A percentile compares a stretch with the other conserved stretches of the same genome.
These are phyloP conservation scores for Heliornis fulica DNA, from an alignment of 2,113 vertebrate species.

Conservation along the genomic window DNA sequence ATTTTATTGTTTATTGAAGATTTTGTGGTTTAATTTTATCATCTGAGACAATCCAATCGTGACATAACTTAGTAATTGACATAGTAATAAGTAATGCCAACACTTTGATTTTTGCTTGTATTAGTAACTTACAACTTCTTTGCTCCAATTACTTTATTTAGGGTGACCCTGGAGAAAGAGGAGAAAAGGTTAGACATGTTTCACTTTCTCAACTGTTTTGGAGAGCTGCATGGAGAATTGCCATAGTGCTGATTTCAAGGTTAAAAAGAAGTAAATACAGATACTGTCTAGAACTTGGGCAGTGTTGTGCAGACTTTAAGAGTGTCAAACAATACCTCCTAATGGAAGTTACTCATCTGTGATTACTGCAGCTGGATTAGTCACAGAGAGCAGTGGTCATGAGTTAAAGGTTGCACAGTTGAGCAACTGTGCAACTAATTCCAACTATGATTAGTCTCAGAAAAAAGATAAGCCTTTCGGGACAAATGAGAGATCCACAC, in stretches of 20 bases:
- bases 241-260: neutral
- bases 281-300: neutral
- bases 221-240: neutral
- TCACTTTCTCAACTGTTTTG: neutral
- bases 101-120: neutral
- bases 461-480: neutral
- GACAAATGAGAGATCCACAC: neutral
- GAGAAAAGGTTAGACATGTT: slow-evolving; percentile 87
- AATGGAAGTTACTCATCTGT: neutral
- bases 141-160: slow-evolving; percentile 71
- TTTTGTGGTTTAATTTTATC: neutral
- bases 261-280: neutral
- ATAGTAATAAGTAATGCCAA: neutral
- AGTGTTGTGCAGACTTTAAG: neutral
- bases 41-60: neutral
- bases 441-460: neutral
- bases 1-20: neutral
- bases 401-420: neutral
- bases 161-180: slow-evolving; percentile 92
- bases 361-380: neutral
- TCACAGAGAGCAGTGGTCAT: neutral
- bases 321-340: neutral
- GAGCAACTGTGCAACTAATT: neutral
- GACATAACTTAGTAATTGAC: neutral
- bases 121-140: neutral